Evolutionary conservation across 2,888 invertebrate species (phyloP), one percentile per base, ranked within the genome.

Genomic region (Escarpia spicata): DNA sequence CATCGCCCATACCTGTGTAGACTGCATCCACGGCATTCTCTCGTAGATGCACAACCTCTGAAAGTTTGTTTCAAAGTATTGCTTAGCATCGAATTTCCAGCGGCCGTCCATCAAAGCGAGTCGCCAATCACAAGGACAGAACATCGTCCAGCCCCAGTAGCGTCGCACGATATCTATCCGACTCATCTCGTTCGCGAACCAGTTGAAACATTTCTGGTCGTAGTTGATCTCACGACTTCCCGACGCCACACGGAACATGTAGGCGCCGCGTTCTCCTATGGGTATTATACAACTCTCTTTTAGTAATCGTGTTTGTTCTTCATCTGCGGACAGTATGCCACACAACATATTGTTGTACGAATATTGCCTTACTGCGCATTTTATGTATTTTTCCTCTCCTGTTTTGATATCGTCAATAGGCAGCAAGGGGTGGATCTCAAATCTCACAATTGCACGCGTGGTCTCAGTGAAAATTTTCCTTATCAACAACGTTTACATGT

Each of bases 181-280:
- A 26, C 91, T 91, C 91, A 91, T 91, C 91, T 91, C 91, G 43
- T 44, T 44, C 44, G 44, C 44, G 91, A 43, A 91, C 91, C 91
- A 91, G 45, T 52, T 52, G 91, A 44, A 45, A 52, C 91, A 91
- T 45, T 45, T 26, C 26, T 91, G 58, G 52, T 52, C 91, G 91
- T 45, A 91, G 91, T 91, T 52, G 45, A 31, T 43, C 15, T 31
- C 44, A 91, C n/a, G 15, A 3, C 43, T 43, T n/a, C 43, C 44
- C 31, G 91, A 91, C 91, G 91, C 44, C 75, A 75, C 75, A 6
- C 75, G 75, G 75, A 75, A 75, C 75, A 75, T 75, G 75, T 75
- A 75, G n/a, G 19, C 6, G n/a, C 75, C 75, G 6, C 26, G 75
- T 26, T 75, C 75, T 4, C 75, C 75, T 75, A 26, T 52, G 52